Evolutionary conservation across 35 echinoderm and acorn worm species (phyloP).

Genomic region (Eucidaris tribuloides): DNA sequence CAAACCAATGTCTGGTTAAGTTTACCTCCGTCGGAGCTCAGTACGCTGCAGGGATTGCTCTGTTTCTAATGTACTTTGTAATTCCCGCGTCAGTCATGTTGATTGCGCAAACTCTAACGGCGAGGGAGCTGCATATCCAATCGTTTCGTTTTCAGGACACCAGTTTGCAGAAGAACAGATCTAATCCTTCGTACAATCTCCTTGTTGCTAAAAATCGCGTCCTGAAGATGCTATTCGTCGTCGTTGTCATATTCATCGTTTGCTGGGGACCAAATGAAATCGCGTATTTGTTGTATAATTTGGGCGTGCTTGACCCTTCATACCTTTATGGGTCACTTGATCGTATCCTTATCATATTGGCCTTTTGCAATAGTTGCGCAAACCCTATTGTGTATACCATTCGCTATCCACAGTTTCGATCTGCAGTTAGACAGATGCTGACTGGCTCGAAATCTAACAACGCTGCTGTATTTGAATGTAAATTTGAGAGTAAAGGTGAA

Average conservation of each 20-base stretch:
- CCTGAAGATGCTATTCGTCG: conserved; percentile 76
- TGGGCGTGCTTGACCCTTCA: conserved; percentile 34
- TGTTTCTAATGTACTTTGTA: conserved; percentile 69
- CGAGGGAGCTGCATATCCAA: conserved; percentile 19
- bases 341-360: conserved; percentile 52
- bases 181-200: conserved; percentile 22
- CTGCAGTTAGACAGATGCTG: conserved; percentile 33
- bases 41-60: conserved; percentile 22
- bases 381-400: conserved; percentile 90
- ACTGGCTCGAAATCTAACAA: neutral
- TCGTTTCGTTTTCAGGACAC: conserved; percentile 4
- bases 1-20: conserved; percentile 15
- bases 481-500: too few relatives aligned
- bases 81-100: conserved; percentile 79
- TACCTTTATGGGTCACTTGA: conserved; percentile 59
- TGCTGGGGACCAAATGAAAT: conserved; percentile 86
- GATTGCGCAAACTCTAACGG: neutral
- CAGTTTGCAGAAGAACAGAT: neutral
- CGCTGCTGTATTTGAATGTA: neutral
- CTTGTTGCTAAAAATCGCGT: conserved; percentile 54
- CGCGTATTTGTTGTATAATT: conserved; percentile 63
- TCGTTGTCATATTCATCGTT: conserved; percentile 85
- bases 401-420: conserved; percentile 66
- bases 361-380: conserved; percentile 81
- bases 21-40: conserved; percentile 14